Base-by-base conservation (phyloP, 2,797 vertebrate species). In the Cossypha polioptera region DNA sequence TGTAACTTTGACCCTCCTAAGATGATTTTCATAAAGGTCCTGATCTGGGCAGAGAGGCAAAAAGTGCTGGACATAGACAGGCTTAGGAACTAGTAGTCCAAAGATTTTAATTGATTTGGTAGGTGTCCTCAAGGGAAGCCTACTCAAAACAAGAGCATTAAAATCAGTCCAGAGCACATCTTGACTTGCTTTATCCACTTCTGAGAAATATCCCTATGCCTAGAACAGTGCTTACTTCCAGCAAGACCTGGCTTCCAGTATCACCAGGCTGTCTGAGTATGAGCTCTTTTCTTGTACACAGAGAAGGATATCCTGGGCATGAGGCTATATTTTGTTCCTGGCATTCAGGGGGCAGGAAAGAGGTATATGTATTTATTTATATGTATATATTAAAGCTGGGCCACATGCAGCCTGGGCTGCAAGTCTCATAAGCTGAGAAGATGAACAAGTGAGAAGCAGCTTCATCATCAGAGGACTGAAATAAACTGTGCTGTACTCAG, bases 181-280 rank as follows among this genome's bases (percentile, higher is more conserved):
- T 65, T 78, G 31, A 33, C 35, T 18, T 86, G 45, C 42, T 91
- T 88, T 59, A 10, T 16, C 22, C 3, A 1, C 24, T 69, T 66
- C 40, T 77, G 65, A 28, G 13, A 77, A 77, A 42, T 28, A 54
- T 21, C 10, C 3, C 36, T 33, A 2, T 77, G 36, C 13, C 33
- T 74, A 71, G 31, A 73, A 26, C 25, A 29, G 13, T 4, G 12
- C 19, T 22, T 82, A 2, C n/a, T 86, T 63, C 50, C 43, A 73
- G 28, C 1, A 3, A 62, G 62, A 75, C 47, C 38, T 35, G 40
- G 22, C 13, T 79, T 78, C 38, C 63, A 79, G 42, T 13, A 28
- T 29, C 35, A 57, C 31, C 33, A 73, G 38, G 53, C 24, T 82
- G 26, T 0, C 0, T 19, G 35, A 9, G 5, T 40, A 28, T 7